Base-by-base conservation (phyloP, 2,797 vertebrate genomes). In the Spea hammondii region DNA sequence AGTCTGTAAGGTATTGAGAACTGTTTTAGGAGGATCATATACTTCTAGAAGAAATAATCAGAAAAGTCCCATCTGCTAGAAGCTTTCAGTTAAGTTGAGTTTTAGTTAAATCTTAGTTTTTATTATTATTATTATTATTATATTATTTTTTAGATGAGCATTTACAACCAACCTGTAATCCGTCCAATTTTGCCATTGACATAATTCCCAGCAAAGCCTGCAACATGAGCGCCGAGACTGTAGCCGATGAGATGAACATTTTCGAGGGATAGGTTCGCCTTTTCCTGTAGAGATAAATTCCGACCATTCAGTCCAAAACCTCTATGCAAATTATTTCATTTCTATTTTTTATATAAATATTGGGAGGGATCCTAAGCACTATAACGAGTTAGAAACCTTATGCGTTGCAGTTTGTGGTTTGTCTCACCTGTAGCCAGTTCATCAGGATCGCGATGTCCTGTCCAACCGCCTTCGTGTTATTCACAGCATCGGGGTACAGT, bases 181-280 rank as follows among this genome's bases (percentile, higher is more conserved):
- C 97, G 94, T 76, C 96, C 96, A 47, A 99, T 86, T 0, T 83
- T 95, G 11, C 96, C 96, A 0, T 50, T 88, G 5, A 94, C 94
- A 0, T 91, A 92, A 6, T 91, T 95, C 5, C 98, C 98, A 0
- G 94, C 93, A 0, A 92, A 98, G 11, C 98, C 98, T 0, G 98
- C 97, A 0, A 96, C 95, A 0, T 99, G 98, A 3, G 98, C 98
- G 0, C 98, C 98, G 4, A 99, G 91, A 85, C 98, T 99, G 86
- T 99, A 99, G 82, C 98, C 98, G 1, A 99, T 97, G 84, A 99
- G 88, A 84, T 99, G 97, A 66, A 98, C 94, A 0, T 95, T 94
- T 69, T 88, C 59, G 0, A 97, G 87, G 50, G 91, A 89, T 65
- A 98, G 90, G 8, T 86, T 87, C 0, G 89, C 86, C 75, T 95